Evolutionary conservation across 2,888 invertebrate genomes (phyloP), one percentile per base, ranked within the genome.

Genomic region (Drosophila buzzatii): DNA sequence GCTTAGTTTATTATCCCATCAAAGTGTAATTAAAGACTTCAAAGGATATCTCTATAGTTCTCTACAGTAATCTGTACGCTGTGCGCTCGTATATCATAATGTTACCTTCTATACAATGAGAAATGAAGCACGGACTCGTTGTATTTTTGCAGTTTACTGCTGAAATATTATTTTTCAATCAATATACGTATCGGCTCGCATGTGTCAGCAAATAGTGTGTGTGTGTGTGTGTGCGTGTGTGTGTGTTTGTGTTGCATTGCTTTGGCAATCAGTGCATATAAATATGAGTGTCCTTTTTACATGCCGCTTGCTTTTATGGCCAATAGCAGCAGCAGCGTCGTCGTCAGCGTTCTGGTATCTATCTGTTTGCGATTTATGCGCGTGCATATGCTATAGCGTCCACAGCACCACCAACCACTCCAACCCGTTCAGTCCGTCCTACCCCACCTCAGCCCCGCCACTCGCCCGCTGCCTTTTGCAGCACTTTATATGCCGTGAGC

Each of bases 241-340:
- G 62, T 69, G 79, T 76, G 70, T 77, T 73, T 80, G 81, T 76
- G 59, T 73, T 81, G 89, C 87, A 83, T 60, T 82, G 80, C 84
- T 84, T 85, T 87, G 79, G 82, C 90, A 90, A 89, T 89, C 89
- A 90, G 90, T 88, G 89, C 89, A 89, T 90, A 88, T 76, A 85
- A 90, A 89, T 88, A 83, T 74, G 83, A 82, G 75, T 88, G 86
- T 90, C 78, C 88, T 85, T 90, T 89, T 85, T 89, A 82, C 82
- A 84, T 89, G 86, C 69, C 71, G 76, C 78, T 79, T 84, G 82
- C 78, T 90, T 81, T 88, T 87, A 83, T 85, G 77, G 77, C 71
- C 77, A 79, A 79, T 61, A 60, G 35, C 75, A 70, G 45, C 67
- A 49, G 23, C 58, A 61, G 10, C 68, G 73, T 66, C 77, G 42